These are phyloP conservation scores for Pluvialis apricaria DNA, from an alignment of 2,113 vertebrate genomes.

Conservation along the genomic window DNA sequence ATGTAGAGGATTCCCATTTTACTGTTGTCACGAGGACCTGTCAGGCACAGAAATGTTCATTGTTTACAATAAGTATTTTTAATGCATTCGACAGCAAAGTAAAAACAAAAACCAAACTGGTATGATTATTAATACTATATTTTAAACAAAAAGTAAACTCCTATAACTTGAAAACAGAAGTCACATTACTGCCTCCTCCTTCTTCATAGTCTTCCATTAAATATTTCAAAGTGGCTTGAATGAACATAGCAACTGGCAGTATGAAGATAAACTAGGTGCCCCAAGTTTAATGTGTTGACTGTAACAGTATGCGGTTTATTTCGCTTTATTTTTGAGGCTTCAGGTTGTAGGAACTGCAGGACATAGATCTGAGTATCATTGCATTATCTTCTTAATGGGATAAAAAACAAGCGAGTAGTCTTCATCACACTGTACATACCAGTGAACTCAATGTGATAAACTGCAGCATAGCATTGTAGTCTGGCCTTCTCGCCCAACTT, in stretches of 20 bases:
- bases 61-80: background rate
- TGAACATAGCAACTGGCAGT: background rate
- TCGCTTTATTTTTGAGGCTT: background rate
- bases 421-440: background rate
- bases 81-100: background rate
- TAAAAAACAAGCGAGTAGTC: background rate
- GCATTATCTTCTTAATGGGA: background rate
- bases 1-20: constrained; percentile 96
- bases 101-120: background rate
- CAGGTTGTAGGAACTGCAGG: background rate
- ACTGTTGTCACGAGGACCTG: constrained; percentile 86
- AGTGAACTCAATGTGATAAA: background rate
- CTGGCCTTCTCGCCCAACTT: background rate
- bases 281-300: background rate
- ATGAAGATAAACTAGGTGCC: background rate
- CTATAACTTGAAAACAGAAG: background rate
- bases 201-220: background rate
- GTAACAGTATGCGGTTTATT: background rate
- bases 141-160: background rate
- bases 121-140: background rate
- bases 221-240: background rate
- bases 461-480: background rate
- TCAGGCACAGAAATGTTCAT: background rate
- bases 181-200: background rate
- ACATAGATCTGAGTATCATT: background rate